Evolutionary conservation across 2,113 vertebrate genomes (phyloP), one percentile per base, ranked within the genome.

Genomic region (Zosterops hypoxanthus): DNA sequence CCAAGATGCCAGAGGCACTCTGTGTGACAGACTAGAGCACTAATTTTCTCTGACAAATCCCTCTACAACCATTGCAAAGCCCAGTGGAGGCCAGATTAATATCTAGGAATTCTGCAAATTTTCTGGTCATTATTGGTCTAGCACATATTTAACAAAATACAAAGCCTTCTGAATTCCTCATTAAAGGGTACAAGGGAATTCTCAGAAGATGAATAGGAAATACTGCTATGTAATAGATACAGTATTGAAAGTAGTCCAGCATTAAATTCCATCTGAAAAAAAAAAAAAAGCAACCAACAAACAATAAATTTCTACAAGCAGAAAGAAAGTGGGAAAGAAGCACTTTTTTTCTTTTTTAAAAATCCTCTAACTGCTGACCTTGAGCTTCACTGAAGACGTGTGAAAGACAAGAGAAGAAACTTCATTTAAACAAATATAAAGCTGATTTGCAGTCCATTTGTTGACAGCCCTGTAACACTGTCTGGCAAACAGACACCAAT

Each of bases 401-500:
- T 60, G 79, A 95, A 97, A 95, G 88, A 96, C 82, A 77, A 95
- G 88, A 96, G 90, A 95, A 66, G 73, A 87, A 78, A 78, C 11
- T 94, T 91, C 33, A 59, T 92, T 96, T 97, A 88, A 97, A 96
- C 92, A 93, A 95, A 91, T 77, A 86, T 3, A 79, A 60, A 84
- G 79, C 69, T 90, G 86, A 90, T 96, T 96, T 82, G 92, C 82
- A 95, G 23, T 66, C 57, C 76, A 63, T 97, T 97, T 95, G 91
- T 94, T 98, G 98, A 95, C 94, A 96, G 88, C 93, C 81, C 60
- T 9, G 59, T 97, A 96, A 97, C 95, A 88, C 69, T 96, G 80
- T 69, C 94, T 97, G 90, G 86, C 98, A 98, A 97, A 95, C 94
- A 96, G 97, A 91, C 66, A 85, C 82, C 96, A 97, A 86, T 97